These are phyloP conservation scores for Thymelicus acteon DNA, from an alignment of 2,888 invertebrate species.

Conservation along the genomic window DNA sequence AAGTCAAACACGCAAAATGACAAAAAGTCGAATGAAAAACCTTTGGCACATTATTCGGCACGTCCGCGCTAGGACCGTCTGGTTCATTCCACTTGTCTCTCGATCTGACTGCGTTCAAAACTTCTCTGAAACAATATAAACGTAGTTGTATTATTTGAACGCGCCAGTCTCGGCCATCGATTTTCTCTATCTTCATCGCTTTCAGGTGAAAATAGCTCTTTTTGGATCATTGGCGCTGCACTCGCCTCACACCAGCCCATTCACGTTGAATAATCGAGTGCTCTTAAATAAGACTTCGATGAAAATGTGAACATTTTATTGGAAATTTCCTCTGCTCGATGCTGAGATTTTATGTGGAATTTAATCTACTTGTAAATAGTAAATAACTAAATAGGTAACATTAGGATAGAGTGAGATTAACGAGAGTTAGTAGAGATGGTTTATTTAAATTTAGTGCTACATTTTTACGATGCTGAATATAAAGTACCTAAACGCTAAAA, in stretches of 20 bases:
- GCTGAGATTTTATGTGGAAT: conserved; percentile 38
- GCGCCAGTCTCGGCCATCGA: conserved; percentile 50
- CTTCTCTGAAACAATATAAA: neutral
- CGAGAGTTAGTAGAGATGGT: neutral
- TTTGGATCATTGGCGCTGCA: conserved; percentile 60
- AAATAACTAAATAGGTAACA: neutral
- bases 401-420: neutral
- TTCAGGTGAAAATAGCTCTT: conserved; percentile 66
- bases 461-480: too few relatives aligned
- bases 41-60: conserved; percentile 1
- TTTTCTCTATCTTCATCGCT: conserved; percentile 56
- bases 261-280: conserved; percentile 67
- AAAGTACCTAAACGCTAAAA: too few relatives aligned
- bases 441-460: too few relatives aligned
- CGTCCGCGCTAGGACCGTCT: conserved; percentile 2
- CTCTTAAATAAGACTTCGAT: conserved; percentile 49
- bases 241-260: conserved; percentile 53
- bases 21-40: neutral
- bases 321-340: conserved; percentile 42
- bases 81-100: conserved; percentile 9
- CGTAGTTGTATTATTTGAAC: conserved; percentile 21
- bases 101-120: neutral
- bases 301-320: conserved; percentile 52
- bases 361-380: conserved; percentile 28
- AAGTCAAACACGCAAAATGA: too few relatives aligned